Evolutionary conservation across 2,113 vertebrate genomes (phyloP), one percentile per base, ranked within the genome.

Genomic region (Motacilla tschutschensis): DNA sequence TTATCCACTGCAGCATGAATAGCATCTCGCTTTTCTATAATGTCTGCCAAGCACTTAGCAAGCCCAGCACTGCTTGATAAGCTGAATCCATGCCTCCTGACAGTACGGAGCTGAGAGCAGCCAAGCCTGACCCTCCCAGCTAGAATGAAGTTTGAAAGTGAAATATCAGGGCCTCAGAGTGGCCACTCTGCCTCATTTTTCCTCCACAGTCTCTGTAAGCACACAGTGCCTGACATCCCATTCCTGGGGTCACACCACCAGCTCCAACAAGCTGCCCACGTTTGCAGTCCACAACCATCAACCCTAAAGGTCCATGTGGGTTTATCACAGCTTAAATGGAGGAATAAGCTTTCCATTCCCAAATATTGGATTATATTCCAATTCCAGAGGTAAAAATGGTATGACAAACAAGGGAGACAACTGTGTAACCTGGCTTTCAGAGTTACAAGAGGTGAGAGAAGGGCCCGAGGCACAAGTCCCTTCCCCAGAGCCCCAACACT

Each of bases 1-100:
- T 95, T 92, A 90, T 85, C 94, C 91, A 87, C 85, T 89, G 90
- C 90, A 87, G 93, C 90, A 91, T 92, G 93, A 92, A 88, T 72
- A 83, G 92, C 90, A 90, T 79, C 89, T 76, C 62, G 60, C 82
- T 90, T 85, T 76, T 89, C 85, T 81, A 38, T 88, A 94, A 90
- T 71, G 79, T 77, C 93, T 93, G 92, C 94, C 94, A 94, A 64
- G 62, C 91, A 91, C 88, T 93, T 87, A 87, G 94, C 88, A 65
- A 90, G 86, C 53, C 91, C 88, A 91, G 86, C 50, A 14, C 76
- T 55, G 88, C 92, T 63, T 75, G 88, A 93, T 91, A 94, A 95
- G 86, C 80, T 28, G 57, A 92, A 89, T 78, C 86, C 90, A 3
- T 85, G 91, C 51, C 75, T 92, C 76, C 70, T 59, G 88, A 95